Base-by-base conservation (phyloP, 2,797 vertebrate species). In the Petrocephalus schoutedeni region DNA sequence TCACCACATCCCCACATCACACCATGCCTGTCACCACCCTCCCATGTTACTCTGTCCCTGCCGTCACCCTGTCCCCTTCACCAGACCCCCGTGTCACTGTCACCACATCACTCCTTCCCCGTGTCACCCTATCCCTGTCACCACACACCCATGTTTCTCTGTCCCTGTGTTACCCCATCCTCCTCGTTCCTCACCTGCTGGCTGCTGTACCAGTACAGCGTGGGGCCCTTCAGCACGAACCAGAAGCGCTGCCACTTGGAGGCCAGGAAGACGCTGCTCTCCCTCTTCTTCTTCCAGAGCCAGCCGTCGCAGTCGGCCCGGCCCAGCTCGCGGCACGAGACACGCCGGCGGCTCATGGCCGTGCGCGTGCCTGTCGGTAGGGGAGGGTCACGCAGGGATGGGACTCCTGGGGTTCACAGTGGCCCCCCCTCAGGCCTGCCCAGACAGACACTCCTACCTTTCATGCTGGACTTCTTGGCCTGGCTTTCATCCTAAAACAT, bases 201-300 rank as follows among this genome's bases (percentile, higher is more conserved):
- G 89, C 95, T 95, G 90, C 89, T 95, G 94, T 98, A 99, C 98
- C 98, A 99, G 94, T 98, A 99, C 41, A 99, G 95, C 0, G 91
- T 94, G 58, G 97, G 96, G 51, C 97, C 97, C 89, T 98, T 98
- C 74, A 99, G 96, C 90, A 99, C 95, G 0, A 98, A 97, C 98
- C 98, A 99, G 95, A 97, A 98, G 10, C 97, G 96, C 88, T 98
- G 98, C 98, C 98, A 99, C 92, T 97, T 98, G 49, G 98, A 97
- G 28, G 97, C 90, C 93, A 98, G 94, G 93, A 99, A 99, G 82
- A 95, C 95, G 0, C 91, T 91, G 0, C 94, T 95, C 36, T 96
- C 97, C 91, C 97, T 98, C 90, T 97, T 97, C 92, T 98, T 99
- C 93, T 97, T 98, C 94, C 97, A 96, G 16, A 99, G 95, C 98